Conservation (phyloP, 2,797 vertebrate species). For the Threskiornis aethiopicus region DNA sequence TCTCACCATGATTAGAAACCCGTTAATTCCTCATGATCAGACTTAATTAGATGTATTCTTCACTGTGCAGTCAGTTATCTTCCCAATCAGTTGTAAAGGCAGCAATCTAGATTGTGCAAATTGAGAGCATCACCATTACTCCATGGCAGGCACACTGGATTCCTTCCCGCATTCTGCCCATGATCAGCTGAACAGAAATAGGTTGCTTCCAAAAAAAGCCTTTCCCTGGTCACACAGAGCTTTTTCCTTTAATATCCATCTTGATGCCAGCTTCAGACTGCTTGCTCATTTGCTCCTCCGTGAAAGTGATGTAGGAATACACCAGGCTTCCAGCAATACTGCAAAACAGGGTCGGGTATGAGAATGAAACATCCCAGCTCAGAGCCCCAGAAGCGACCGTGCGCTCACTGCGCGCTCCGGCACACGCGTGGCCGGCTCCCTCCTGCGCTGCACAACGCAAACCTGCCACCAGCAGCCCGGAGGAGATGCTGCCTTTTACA, state of each 20-base stretch:
- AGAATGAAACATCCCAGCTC: neutral
- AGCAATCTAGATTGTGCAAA: slow-evolving; percentile 61
- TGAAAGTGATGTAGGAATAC: slow-evolving; percentile 95
- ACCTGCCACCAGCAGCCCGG: no score
- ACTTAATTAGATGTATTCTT: neutral
- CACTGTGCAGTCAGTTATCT: neutral
- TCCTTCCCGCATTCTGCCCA: neutral
- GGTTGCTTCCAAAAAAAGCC: neutral
- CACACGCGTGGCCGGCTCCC: neutral
- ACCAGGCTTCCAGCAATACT: slow-evolving; percentile 96
- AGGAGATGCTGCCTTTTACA: neutral
- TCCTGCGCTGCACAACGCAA: neutral
- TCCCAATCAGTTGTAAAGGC: slow-evolving; percentile 43
- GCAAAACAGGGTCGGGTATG: neutral
- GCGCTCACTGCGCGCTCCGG: neutral
- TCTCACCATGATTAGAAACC: neutral
- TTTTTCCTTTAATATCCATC: slow-evolving; percentile 80
- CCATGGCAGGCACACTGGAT: neutral
- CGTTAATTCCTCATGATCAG: neutral
- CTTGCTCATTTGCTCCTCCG: slow-evolving; percentile 87
- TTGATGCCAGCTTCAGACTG: slow-evolving; percentile 69
- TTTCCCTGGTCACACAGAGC: slow-evolving; percentile 70
- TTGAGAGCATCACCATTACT: neutral
- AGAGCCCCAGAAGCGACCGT: neutral
- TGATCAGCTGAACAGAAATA: neutral